Evolutionary conservation across 2,797 vertebrate genomes (phyloP).

Genomic region (Arnoldichthys spilopterus): DNA sequence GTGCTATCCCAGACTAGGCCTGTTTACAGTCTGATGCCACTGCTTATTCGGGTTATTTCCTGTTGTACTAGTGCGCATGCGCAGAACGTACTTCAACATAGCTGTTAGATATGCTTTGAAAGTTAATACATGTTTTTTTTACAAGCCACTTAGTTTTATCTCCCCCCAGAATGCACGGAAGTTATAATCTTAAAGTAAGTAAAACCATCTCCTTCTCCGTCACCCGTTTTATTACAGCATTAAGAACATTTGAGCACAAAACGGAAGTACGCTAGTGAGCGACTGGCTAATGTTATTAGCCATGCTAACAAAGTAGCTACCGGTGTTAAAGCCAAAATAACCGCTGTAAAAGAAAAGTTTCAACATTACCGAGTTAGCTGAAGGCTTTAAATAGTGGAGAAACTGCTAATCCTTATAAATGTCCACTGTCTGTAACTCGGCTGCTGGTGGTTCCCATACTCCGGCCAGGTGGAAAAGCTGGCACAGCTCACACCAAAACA

Average conservation of each 20-base stretch:
- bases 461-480: neutral
- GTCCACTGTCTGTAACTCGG: neutral
- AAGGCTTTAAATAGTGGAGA: neutral
- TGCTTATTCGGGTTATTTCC: no score
- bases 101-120: neutral
- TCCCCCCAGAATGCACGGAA: neutral
- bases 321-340: neutral
- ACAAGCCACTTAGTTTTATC: neutral
- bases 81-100: neutral
- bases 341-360: neutral
- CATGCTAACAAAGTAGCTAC: neutral
- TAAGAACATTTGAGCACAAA: neutral
- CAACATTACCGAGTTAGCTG: neutral
- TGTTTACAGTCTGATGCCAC: neutral
- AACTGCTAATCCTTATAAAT: neutral
- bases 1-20: no score
- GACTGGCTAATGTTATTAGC: conserved; percentile 21
- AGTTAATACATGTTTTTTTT: neutral
- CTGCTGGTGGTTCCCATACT: neutral
- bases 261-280: conserved; percentile 2
- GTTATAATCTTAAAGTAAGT: neutral
- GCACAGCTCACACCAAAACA: neutral
- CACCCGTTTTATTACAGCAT: neutral
- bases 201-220: neutral
- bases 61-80: conserved; percentile 26